These are phyloP conservation scores for Corynorhinus townsendii DNA, from an alignment of 2,113 vertebrate species.

Conservation along the genomic window DNA sequence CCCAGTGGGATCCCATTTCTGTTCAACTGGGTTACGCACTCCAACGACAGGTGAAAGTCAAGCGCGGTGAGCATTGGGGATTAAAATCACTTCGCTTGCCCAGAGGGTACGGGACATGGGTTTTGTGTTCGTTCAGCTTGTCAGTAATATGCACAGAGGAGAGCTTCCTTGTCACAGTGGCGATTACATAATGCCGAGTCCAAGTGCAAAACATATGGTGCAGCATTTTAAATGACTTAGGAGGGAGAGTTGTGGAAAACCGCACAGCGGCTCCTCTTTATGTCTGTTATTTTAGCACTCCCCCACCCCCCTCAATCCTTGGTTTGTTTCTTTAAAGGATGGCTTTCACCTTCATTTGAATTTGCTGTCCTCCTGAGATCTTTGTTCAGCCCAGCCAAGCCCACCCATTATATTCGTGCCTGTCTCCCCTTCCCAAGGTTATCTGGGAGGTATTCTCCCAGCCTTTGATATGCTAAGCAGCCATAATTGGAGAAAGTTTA, in stretches of 20 bases:
- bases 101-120: neutral
- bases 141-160: neutral
- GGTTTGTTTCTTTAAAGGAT: neutral
- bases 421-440: constrained; percentile 4
- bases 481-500: neutral
- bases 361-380: neutral
- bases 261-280: neutral
- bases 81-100: neutral
- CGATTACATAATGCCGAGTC: neutral
- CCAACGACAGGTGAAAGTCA: neutral
- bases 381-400: neutral
- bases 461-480: neutral
- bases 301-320: neutral
- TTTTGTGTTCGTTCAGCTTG: neutral
- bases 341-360: neutral
- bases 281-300: neutral
- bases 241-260: neutral
- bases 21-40: neutral
- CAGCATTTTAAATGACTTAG: neutral
- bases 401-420: neutral
- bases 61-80: neutral
- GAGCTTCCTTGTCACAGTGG: neutral
- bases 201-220: neutral
- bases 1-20: neutral
- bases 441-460: neutral